phyloP scores from a whole-genome alignment of 2,888 invertebrate species.

The Epistrophe eligans region DNA sequence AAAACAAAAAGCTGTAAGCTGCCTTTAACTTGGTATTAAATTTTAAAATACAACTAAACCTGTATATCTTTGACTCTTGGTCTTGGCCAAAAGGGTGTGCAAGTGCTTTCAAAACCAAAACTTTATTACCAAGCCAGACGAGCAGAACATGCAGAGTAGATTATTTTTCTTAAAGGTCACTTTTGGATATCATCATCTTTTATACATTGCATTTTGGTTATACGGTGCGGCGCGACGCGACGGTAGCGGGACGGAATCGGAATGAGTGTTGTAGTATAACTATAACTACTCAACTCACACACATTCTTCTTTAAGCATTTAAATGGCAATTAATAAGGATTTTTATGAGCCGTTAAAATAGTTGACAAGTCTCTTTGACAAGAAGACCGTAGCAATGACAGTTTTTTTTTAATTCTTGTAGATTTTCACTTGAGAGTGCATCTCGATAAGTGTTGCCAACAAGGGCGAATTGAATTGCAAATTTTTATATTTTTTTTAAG shows the following conservation, averaged over 20 bases:
- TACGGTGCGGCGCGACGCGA: neutral
- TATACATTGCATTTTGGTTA: neutral
- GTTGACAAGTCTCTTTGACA: slow-evolving; percentile 82
- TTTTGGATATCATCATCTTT: slow-evolving; percentile 43
- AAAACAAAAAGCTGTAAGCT: slow-evolving; percentile 53
- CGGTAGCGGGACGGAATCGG: neutral
- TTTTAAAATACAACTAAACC: slow-evolving; percentile 69
- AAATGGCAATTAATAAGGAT: slow-evolving; percentile 84
- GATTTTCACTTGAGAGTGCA: slow-evolving; percentile 18
- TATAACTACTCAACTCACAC: slow-evolving; percentile 36
- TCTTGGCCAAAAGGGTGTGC: slow-evolving; percentile 45
- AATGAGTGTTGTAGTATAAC: neutral
- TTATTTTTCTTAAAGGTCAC: slow-evolving; percentile 62
- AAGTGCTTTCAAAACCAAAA: slow-evolving; percentile 51
- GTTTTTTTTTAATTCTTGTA: slow-evolving; percentile 33
- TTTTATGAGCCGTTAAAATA: slow-evolving; percentile 84
- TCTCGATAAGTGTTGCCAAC: neutral
- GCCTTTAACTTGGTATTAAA: slow-evolving; percentile 72
- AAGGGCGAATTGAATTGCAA: neutral
- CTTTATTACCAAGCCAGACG: slow-evolving; percentile 11
- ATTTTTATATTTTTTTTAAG: too few species aligned
- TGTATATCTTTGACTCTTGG: slow-evolving; percentile 58
- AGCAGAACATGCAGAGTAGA: slow-evolving; percentile 41
- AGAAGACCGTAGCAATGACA: slow-evolving; percentile 60
- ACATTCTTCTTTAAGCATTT: slow-evolving; percentile 79